phyloP scores from a whole-genome alignment of 2,797 vertebrate genomes.

The Oryzias dopingdopingensis region DNA sequence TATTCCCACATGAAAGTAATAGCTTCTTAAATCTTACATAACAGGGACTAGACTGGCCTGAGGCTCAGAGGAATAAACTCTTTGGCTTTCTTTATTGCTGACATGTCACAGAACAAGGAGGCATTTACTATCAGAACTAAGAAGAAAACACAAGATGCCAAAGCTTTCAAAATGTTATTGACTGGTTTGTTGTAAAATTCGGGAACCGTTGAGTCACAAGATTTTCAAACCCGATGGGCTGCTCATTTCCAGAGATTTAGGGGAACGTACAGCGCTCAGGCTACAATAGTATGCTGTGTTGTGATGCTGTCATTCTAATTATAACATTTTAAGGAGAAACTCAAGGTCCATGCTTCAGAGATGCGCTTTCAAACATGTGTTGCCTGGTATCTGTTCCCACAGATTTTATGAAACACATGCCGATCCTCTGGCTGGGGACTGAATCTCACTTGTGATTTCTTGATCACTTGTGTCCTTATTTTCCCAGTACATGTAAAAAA shows the following conservation, averaged over 20 bases:
- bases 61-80: slow-evolving; percentile 24
- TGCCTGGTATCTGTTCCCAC: slow-evolving; percentile 1
- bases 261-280: slow-evolving; percentile 18
- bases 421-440: slow-evolving; percentile 11
- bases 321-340: not conserved
- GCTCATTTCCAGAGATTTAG: slow-evolving; percentile 6
- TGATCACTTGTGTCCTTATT: not conserved
- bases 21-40: slow-evolving; percentile 53
- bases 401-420: not conserved
- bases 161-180: slow-evolving; percentile 6
- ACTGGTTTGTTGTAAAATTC: slow-evolving; percentile 1
- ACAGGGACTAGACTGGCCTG: slow-evolving; percentile 36
- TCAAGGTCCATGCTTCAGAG: not conserved
- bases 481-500: not conserved
- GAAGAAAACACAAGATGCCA: slow-evolving; percentile 20
- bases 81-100: slow-evolving; percentile 31
- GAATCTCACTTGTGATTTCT: slow-evolving; percentile 19
- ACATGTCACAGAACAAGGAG: slow-evolving; percentile 33
- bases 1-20: slow-evolving; percentile 38
- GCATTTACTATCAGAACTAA: slow-evolving; percentile 30
- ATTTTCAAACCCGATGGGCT: slow-evolving; percentile 6
- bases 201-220: slow-evolving; percentile 27
- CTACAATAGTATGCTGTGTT: slow-evolving; percentile 9
- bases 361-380: not conserved
- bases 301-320: slow-evolving; percentile 2